Evolutionary conservation across 2,113 vertebrate genomes (phyloP).

Genomic region (Poeciliopsis prolifica): DNA sequence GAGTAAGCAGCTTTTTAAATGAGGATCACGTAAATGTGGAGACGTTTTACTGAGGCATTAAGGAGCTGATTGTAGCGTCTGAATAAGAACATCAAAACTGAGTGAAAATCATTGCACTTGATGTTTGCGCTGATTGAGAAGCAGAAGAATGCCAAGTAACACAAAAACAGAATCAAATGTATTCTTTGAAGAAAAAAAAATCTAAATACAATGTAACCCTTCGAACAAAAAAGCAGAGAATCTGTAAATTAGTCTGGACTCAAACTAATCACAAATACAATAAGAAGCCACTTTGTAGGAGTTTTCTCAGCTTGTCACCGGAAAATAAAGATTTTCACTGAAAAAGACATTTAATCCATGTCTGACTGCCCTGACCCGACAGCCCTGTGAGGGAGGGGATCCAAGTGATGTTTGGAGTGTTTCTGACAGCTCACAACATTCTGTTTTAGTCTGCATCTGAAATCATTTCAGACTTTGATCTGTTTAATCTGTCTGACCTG

Average conservation of each 20-base stretch:
- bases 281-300: not conserved
- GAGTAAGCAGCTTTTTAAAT: not conserved
- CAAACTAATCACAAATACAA: not conserved
- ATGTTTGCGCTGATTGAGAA: not conserved
- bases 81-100: not conserved
- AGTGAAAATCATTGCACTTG: not conserved
- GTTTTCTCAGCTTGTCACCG: not conserved
- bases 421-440: not conserved
- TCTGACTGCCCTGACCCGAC: not conserved
- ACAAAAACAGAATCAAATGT: not conserved
- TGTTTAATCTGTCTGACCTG: conserved; percentile 30
- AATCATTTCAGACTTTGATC: conserved; percentile 11
- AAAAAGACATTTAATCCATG: not conserved
- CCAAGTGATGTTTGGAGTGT: not conserved
- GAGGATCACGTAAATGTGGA: not conserved
- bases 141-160: not conserved
- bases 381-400: not conserved
- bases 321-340: not conserved
- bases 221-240: not conserved
- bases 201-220: too few relatives aligned
- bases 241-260: not conserved
- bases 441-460: not conserved
- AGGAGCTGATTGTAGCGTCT: not conserved
- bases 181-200: too few relatives aligned
- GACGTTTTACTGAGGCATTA: not conserved